Percentiles rank a stretch among this genome's conserved stretches.
These are phyloP conservation scores for Eurytoma adleriae DNA, from an alignment of 2,888 invertebrate genomes.

Conservation along the genomic window DNA sequence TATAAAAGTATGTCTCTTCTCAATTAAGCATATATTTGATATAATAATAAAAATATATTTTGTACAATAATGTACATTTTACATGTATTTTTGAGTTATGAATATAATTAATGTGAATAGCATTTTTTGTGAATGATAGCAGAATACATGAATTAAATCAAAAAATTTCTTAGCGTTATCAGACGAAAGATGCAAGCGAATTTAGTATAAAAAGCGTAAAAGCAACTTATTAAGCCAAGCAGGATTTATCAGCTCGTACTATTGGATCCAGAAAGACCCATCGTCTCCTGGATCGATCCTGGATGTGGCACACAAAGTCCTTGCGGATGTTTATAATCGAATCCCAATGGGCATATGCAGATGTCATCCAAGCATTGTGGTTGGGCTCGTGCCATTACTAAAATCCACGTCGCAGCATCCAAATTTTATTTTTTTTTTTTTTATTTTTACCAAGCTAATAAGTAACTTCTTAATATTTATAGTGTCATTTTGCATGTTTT, in stretches of 20 bases:
- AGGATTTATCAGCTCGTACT: constrained; percentile 67
- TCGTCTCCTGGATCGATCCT: constrained; percentile 73
- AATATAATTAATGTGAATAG: too few relatives aligned
- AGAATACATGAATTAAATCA: too few relatives aligned
- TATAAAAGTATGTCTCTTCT: too few relatives aligned
- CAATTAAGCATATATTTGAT: too few relatives aligned
- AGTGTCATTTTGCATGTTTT: too few relatives aligned
- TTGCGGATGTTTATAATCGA: constrained; percentile 70
- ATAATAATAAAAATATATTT: too few relatives aligned
- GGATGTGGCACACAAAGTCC: constrained; percentile 72
- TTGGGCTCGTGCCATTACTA: constrained; percentile 72
- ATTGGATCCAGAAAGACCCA: constrained; percentile 75
- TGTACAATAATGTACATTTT: too few relatives aligned
- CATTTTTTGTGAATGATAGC: too few relatives aligned
- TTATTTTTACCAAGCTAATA: constrained; percentile 24
- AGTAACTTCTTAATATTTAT: constrained; percentile 3
- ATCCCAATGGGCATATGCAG: constrained; percentile 77
- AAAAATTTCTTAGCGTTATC: neutral
- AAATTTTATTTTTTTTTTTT: constrained; percentile 40
- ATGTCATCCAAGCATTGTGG: constrained; percentile 75
- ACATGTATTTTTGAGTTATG: too few relatives aligned
- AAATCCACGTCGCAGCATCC: constrained; percentile 65
- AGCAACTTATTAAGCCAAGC: constrained; percentile 61
- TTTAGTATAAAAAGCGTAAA: neutral
- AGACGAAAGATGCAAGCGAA: neutral